Evolutionary conservation across 2,797 vertebrate genomes (phyloP).

Genomic region (Micropoecilia bifurca): DNA sequence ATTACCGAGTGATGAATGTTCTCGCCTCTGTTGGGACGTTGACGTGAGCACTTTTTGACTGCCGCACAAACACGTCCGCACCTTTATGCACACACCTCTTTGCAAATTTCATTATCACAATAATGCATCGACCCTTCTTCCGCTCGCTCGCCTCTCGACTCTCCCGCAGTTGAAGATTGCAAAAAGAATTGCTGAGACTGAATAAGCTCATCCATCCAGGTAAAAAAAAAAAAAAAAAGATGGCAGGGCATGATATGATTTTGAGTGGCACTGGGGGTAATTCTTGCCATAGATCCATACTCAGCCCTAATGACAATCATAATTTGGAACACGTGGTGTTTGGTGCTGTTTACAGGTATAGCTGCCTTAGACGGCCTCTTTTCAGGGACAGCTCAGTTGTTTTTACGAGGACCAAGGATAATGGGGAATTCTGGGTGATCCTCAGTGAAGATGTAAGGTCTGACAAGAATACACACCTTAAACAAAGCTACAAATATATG

Average conservation of each 20-base stretch:
- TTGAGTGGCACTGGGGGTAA: conserved; percentile 71
- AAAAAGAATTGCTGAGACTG: conserved; percentile 66
- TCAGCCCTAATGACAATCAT: conserved; percentile 73
- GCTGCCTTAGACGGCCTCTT: conserved; percentile 59
- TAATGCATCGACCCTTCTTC: conserved; percentile 40
- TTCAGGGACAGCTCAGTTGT: conserved; percentile 66
- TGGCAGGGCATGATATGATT: conserved; percentile 70
- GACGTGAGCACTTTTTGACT: conserved; percentile 58
- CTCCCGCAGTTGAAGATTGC: conserved; percentile 48
- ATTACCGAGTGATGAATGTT: conserved; percentile 53
- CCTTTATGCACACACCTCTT: conserved; percentile 35
- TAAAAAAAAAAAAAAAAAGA: conserved; percentile 38
- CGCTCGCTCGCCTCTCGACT: conserved; percentile 38
- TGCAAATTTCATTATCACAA: conserved; percentile 53
- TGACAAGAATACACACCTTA: neutral
- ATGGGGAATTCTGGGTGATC: conserved; percentile 33
- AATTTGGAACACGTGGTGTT: conserved; percentile 71
- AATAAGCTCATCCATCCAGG: conserved; percentile 75
- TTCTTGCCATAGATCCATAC: conserved; percentile 71
- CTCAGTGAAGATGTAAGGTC: conserved; percentile 5
- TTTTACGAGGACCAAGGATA: conserved; percentile 46
- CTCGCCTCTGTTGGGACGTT: conserved; percentile 48
- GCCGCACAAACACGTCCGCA: neutral
- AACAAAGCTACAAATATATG: neutral
- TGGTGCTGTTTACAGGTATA: conserved; percentile 65